phyloP scores from a whole-genome alignment of 2,888 invertebrate species.

The Ennomos quercinarius region DNA sequence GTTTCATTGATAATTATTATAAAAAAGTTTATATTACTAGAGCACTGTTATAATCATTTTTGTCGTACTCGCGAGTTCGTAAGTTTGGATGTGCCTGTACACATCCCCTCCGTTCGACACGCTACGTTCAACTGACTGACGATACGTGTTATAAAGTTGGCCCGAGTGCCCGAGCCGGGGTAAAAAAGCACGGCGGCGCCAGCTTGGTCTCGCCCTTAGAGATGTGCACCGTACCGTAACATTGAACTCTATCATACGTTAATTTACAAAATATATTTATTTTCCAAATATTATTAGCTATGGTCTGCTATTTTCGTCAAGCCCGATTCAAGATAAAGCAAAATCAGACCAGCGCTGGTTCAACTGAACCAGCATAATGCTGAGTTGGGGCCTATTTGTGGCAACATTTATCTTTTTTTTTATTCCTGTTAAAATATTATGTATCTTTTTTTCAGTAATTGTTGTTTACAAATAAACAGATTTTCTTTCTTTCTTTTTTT shows the following conservation, averaged over 20 bases:
- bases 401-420: too few species aligned
- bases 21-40: constrained; percentile 10
- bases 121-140: constrained; percentile 75
- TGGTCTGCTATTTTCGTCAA: background rate
- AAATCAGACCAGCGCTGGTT: too few species aligned
- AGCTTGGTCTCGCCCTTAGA: constrained; percentile 82
- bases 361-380: too few species aligned
- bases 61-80: constrained; percentile 54
- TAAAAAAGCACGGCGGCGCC: constrained; percentile 85
- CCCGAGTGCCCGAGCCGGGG: constrained; percentile 66
- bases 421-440: too few species aligned
- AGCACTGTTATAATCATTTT: constrained; percentile 47
- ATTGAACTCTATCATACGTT: constrained; percentile 63
- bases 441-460: too few species aligned
- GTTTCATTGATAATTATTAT: constrained; percentile 20
- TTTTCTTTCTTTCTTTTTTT: too few species aligned
- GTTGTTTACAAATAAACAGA: too few species aligned
- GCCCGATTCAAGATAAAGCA: too few species aligned
- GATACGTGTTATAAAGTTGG: constrained; percentile 63
- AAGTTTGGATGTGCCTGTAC: constrained; percentile 45
- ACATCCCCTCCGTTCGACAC: constrained; percentile 57
- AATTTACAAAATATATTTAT: constrained; percentile 1
- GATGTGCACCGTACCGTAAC: constrained; percentile 64
- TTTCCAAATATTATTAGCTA: too few species aligned
- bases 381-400: too few species aligned